Evolutionary conservation across 2,797 vertebrate species (phyloP).

Genomic region (Vultur gryphus): DNA sequence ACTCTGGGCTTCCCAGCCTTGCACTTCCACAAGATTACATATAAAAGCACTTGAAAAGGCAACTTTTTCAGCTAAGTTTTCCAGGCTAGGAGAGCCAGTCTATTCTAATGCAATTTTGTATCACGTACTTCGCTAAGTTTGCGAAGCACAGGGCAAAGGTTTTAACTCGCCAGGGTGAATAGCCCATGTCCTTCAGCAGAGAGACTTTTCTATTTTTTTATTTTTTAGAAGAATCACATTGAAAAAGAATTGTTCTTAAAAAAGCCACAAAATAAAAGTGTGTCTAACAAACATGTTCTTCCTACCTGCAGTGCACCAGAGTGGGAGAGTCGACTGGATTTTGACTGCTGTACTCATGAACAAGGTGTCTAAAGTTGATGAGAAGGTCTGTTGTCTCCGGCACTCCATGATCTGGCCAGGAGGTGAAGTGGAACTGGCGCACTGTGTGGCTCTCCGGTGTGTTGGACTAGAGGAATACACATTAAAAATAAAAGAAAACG

Average conservation of each 20-base stretch:
- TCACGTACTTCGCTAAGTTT: background rate
- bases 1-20: background rate
- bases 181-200: background rate
- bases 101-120: background rate
- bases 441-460: conserved; percentile 82
- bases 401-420: conserved; percentile 95
- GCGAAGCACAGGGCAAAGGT: background rate
- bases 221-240: background rate
- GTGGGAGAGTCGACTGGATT: conserved; percentile 83
- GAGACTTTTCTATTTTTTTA: background rate
- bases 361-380: conserved; percentile 91
- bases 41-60: background rate
- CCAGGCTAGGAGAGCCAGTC: background rate
- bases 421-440: conserved; percentile 95
- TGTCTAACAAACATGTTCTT: background rate
- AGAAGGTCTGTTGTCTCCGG: conserved; percentile 91
- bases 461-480: conserved; percentile 72
- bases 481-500: background rate
- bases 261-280: background rate
- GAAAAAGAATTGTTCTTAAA: background rate
- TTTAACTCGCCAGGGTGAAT: background rate
- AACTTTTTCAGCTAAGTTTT: background rate
- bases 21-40: background rate
- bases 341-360: conserved; percentile 89
- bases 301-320: conserved; percentile 95